Base-by-base conservation (phyloP, 2,797 vertebrate genomes). In the Scarus forsteni region DNA sequence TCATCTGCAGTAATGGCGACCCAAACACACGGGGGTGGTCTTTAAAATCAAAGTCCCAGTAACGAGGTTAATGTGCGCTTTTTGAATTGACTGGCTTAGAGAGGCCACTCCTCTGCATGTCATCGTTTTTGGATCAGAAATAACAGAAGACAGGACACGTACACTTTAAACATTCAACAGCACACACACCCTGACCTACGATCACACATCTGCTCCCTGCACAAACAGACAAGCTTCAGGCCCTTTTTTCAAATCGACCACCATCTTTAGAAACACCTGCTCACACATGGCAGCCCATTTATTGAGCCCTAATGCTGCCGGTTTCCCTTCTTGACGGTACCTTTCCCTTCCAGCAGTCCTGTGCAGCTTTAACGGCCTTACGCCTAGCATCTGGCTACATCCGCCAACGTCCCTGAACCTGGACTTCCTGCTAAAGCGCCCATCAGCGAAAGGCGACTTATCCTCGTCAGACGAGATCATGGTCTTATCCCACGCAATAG, bases 401-500 rank as follows among this genome's bases (percentile, higher is more conserved):
- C 66, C 16, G 57, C 44, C 57, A 51, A 68, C 0, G 3, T 77
- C 52, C 57, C 46, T 16, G 53, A 76, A 61, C 19, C 38, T 60
- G 70, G 16, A 39, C 71, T 42, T 60, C 76, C 49, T 73, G 46
- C 59, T n/a, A 42, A 45, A 38, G 39, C 62, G 45, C 38, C 72
- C 18, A 35, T 36, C 54, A 60, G 66, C 75, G 66, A 69, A 64
- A 73, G 63, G 78, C 2, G 13, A 67, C 73, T 74, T 73, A 60
- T 83, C 74, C 67, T 42, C 6, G 6, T 73, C 63, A 71, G 54
- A 56, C 72, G 66, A 70, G 71, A 75, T 75, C 59, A 66, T 79
- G 80, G 38, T 74, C 75, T 87, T 65, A 77, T 85, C 79, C 70
- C 39, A 0, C 51, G 38, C 36, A 72, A 79, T 64, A 54, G 66